Evolutionary conservation across 2,888 invertebrate species (phyloP).

Genomic region (Drosophila picticornis): DNA sequence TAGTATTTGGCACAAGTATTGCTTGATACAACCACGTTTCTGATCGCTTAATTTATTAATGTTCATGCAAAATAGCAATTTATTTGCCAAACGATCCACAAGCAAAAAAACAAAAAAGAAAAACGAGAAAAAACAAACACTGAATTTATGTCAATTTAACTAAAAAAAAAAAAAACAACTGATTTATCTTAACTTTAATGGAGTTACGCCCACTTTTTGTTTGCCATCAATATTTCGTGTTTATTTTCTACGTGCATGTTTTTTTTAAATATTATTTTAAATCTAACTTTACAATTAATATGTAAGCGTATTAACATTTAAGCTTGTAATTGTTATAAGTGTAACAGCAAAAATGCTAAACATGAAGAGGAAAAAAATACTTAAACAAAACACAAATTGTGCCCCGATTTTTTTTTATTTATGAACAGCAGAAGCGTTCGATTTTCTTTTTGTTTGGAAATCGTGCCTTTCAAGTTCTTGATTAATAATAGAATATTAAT

Average conservation of each 20-base stretch:
- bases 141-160: slow-evolving; percentile 38
- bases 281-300: slow-evolving; percentile 72
- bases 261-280: slow-evolving; percentile 44
- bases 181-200: slow-evolving; percentile 38
- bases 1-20: slow-evolving; percentile 28
- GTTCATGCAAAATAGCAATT: slow-evolving; percentile 24
- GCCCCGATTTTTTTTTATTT: slow-evolving; percentile 31
- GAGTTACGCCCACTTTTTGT: slow-evolving; percentile 33
- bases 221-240: slow-evolving; percentile 51
- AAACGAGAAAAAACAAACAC: slow-evolving; percentile 10
- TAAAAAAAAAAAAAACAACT: slow-evolving; percentile 14
- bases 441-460: slow-evolving; percentile 19
- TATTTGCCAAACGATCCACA: slow-evolving; percentile 42
- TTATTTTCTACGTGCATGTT: slow-evolving; percentile 40
- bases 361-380: slow-evolving; percentile 1
- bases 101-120: neutral
- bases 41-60: slow-evolving; percentile 36
- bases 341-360: slow-evolving; percentile 35
- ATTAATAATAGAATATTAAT: slow-evolving; percentile 51
- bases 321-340: slow-evolving; percentile 70
- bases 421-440: slow-evolving; percentile 15
- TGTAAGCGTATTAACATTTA: slow-evolving; percentile 78
- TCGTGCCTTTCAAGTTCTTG: slow-evolving; percentile 38
- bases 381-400: slow-evolving; percentile 22
- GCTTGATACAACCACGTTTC: slow-evolving; percentile 11